A percentile compares a stretch with the other conserved stretches of the same genome.
These are phyloP conservation scores for Archaeoteleia sp. DNA, from an alignment of 2,888 invertebrate genomes.

Conservation along the genomic window DNA sequence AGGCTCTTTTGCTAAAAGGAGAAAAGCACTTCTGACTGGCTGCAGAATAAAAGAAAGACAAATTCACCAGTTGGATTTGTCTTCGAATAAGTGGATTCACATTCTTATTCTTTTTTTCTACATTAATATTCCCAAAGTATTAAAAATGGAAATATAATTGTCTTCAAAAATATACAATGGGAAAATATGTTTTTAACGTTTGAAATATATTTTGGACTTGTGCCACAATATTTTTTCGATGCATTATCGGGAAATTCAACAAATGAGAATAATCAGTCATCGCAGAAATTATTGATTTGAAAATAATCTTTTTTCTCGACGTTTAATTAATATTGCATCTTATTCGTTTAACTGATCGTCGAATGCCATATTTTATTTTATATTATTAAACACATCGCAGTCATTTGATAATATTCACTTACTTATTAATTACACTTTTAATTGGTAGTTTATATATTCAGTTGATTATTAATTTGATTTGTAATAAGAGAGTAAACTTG, in stretches of 20 bases:
- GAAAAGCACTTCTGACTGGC: conserved; percentile 54
- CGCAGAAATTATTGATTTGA: conserved; percentile 36
- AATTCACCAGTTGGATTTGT: conserved; percentile 55
- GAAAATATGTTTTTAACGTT: conserved; percentile 29
- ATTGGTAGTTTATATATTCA: conserved; percentile 51
- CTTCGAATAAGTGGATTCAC: conserved; percentile 54
- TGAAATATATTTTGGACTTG: conserved; percentile 34
- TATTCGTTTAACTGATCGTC: too few species aligned
- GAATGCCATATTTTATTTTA: too few species aligned
- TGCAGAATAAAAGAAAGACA: conserved; percentile 54
- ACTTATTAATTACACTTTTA: conserved; percentile 48
- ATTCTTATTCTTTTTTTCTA: conserved; percentile 41
- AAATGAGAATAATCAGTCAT: conserved; percentile 32
- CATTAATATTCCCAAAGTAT: conserved; percentile 53
- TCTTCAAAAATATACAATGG: conserved; percentile 47
- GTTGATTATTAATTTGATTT: conserved; percentile 49
- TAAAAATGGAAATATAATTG: conserved; percentile 46
- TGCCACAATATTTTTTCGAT: conserved; percentile 26
- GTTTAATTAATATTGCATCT: too few species aligned
- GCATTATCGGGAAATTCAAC: too few species aligned
- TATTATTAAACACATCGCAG: conserved; percentile 2
- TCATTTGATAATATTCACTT: conserved; percentile 43
- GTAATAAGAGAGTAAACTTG: conserved; percentile 40
- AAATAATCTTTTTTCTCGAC: too few species aligned
- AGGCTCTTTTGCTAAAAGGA: conserved; percentile 48